Evolutionary conservation across 2,888 invertebrate species (phyloP), one percentile per base, ranked within the genome.

Genomic region (Osedax frankpressi): DNA sequence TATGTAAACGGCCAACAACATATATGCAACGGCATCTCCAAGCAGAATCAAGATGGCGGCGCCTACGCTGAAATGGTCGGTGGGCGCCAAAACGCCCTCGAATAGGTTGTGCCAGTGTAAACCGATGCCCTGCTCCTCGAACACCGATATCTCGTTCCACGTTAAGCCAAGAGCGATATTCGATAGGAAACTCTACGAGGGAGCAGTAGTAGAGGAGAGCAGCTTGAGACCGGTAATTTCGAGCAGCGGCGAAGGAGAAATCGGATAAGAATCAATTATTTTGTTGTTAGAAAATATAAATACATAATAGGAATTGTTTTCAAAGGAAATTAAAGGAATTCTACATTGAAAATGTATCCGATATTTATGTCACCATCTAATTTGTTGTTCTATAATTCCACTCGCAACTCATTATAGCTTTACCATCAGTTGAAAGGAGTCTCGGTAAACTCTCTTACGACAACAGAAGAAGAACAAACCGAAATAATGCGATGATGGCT

Each of bases 81-180:
- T n/a, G n/a, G n/a, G n/a, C n/a, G n/a, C n/a, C n/a, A n/a, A 24
- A 86, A n/a, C n/a, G n/a, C n/a, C n/a, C 44, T 44, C 87, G 82
- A 76, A 78, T 19, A 86, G 78, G 79, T 87, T 86, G 30, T 80
- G 78, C 89, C 91, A 90, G 70, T 87, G 87, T 0, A 90, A 86
- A 2, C 92, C 92, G 0, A 86, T 88, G 76, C 86, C 83, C 74
- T 81, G 81, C 75, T 91, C 88, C 82, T 93, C 92, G 80, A 87
- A 88, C 3, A 90, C 87, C 28, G 90, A 88, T 11, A 91, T 86
- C 82, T 89, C 89, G 74, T 89, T 87, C 84, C 91, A 89, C 59
- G 90, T 90, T 85, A 91, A 91, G 77, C 91, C 90, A 79, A 93
- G 89, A 0, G 92, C 89, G 0, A 92, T 90, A 1, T 92, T 92